These are phyloP conservation scores for Zootermopsis nevadensis DNA, from an alignment of 2,888 invertebrate species.

Conservation along the genomic window DNA sequence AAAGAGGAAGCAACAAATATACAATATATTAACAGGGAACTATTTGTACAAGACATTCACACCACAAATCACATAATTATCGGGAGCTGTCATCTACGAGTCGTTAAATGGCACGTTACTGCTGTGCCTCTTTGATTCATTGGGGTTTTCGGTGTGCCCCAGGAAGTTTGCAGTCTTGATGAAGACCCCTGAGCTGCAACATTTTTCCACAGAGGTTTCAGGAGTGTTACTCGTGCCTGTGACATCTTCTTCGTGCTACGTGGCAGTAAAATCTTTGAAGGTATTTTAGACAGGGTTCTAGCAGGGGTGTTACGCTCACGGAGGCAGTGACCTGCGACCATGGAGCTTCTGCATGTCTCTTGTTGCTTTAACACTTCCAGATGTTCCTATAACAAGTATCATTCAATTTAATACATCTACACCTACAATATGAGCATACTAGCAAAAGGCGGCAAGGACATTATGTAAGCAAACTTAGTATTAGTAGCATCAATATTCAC, in stretches of 20 bases:
- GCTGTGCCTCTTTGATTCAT: not conserved
- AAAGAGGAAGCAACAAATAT: too few relatives aligned
- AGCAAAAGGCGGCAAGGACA: not conserved
- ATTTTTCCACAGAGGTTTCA: not conserved
- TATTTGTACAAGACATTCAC: not conserved
- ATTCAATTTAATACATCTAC: not conserved
- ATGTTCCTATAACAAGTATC: constrained; percentile 20
- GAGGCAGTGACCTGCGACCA: not conserved
- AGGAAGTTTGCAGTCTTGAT: not conserved
- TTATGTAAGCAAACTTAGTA: not conserved
- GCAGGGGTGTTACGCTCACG: constrained; percentile 18
- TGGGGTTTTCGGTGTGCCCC: not conserved
- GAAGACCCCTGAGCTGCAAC: not conserved
- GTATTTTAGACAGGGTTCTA: not conserved
- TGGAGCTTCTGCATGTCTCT: constrained; percentile 14
- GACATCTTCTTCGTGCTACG: not conserved
- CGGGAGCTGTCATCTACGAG: not conserved
- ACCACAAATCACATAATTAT: constrained; percentile 13
- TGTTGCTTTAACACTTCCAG: constrained; percentile 1
- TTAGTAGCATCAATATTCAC: too few relatives aligned
- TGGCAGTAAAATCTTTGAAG: not conserved
- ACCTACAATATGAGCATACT: not conserved
- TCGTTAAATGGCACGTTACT: not conserved
- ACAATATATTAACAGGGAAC: too few relatives aligned
- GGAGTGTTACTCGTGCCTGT: not conserved